Base-by-base conservation (phyloP, 2,888 invertebrate species). In the Drosophila diplacantha region DNA sequence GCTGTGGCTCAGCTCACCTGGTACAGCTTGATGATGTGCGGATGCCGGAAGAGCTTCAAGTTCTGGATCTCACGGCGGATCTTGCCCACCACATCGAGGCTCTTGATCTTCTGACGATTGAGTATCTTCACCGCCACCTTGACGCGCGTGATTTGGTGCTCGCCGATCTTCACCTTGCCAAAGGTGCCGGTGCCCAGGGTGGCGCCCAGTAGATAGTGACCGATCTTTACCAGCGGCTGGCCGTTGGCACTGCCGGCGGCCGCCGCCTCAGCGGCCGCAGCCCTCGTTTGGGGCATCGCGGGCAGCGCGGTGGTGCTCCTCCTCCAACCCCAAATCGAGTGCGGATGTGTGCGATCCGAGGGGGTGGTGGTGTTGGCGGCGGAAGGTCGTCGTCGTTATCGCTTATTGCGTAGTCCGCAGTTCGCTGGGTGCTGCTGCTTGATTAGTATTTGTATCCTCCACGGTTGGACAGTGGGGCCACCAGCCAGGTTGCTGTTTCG, bases 151-250 rank as follows among this genome's bases (percentile, higher is more conserved):
- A 98, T 90, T 85, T 98, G 96, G 90, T 99, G 99, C 86, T 97
- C 97, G 11, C 99, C 99, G 85, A 98, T 97, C 91, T 99, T 99
- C 3, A 99, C 99, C 91, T 99, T 99, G 59, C 99, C 99, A 90
- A 99, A 99, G 5, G 99, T 99, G 29, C 99, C 99, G 35, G 98
- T 96, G 35, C 99, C 99, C 41, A 99, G 3, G 1, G 92, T 92
- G 34, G 89, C 89, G 2, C 99, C 98, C 50, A 99, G 90, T 54
- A 96, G 94, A 89, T 99, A 99, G 89, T 99, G 98, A 0, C 99
- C 99, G 86, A 89, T 99, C 90, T 97, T 98, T 34, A 98, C 95
- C 72, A 95, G 92, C 57, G 95, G 95, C 87, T 94, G 94, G 90
- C 84, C 85, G 18, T 67, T 72, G 12, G 64, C 69, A n/a, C 63